Evolutionary conservation across 2,113 vertebrate species (phyloP).

Genomic region (Trematocara stigmaticum): DNA sequence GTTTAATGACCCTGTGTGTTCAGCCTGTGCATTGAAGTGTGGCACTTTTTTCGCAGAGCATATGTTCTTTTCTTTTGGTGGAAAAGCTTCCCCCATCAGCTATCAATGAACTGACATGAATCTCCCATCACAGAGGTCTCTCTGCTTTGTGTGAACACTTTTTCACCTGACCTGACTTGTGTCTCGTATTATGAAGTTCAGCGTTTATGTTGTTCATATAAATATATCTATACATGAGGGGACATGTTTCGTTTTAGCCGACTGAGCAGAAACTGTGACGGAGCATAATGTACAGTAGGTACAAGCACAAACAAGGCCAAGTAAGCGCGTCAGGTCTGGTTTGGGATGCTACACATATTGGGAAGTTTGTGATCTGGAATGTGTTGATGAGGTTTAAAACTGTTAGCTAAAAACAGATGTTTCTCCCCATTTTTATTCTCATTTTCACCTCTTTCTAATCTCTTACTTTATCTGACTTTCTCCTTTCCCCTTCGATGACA

Average conservation of each 20-base stretch:
- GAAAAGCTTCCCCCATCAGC: neutral
- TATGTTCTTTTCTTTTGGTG: neutral
- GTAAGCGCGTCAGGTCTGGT: neutral
- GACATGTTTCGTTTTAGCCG: constrained; percentile 21
- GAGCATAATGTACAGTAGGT: neutral
- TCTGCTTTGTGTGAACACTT: neutral
- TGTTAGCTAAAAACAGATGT: neutral
- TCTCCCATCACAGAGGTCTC: neutral
- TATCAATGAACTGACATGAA: neutral
- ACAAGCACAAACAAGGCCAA: neutral
- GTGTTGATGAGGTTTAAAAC: neutral
- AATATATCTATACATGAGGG: neutral
- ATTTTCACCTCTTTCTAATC: neutral
- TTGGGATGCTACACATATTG: neutral
- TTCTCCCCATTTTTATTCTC: neutral
- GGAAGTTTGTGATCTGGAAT: neutral
- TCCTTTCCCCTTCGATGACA: neutral
- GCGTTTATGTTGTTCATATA: neutral
- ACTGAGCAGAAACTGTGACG: constrained; percentile 16
- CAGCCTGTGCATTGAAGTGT: neutral
- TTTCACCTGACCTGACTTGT: neutral
- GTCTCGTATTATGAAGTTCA: neutral
- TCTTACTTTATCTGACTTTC: constrained; percentile 5
- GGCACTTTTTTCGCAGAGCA: neutral
- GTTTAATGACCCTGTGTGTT: constrained; percentile 48